Percentiles rank a stretch among this genome's conserved stretches.
These are phyloP conservation scores for Pogonomyrmex barbatus DNA, from an alignment of 1,140 invertebrate genomes.

Conservation along the genomic window DNA sequence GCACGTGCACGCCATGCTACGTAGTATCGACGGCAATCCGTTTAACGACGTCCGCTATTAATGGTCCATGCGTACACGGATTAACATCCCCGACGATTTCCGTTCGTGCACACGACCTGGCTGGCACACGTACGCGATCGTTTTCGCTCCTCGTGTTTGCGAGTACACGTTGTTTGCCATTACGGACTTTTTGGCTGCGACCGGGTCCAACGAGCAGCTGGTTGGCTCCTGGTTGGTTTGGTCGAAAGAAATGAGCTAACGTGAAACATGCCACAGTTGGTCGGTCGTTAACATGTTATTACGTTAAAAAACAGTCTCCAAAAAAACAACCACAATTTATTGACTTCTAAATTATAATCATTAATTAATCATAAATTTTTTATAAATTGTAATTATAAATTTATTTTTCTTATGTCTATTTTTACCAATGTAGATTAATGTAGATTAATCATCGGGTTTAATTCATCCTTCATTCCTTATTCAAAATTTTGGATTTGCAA, in stretches of 20 bases:
- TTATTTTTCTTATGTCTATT: too few species aligned
- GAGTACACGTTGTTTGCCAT: constrained; percentile 16
- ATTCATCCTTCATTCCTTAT: too few species aligned
- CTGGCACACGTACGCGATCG: constrained; percentile 4
- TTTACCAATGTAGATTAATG: too few species aligned
- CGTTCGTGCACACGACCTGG: not conserved
- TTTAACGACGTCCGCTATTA: constrained; percentile 74
- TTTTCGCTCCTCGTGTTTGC: constrained; percentile 40
- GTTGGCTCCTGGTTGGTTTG: not conserved
- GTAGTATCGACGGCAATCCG: constrained; percentile 72
- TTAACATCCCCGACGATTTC: constrained; percentile 65
- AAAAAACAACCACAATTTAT: too few species aligned
- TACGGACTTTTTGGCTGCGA: constrained; percentile 60
- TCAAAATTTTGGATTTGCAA: too few species aligned
- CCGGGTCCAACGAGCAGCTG: constrained; percentile 35
- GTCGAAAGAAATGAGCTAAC: not conserved
- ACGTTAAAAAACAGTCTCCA: not conserved
- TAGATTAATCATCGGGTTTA: too few species aligned
- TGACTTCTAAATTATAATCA: not conserved
- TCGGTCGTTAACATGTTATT: not conserved
- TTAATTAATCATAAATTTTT: too few species aligned
- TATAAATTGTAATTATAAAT: too few species aligned
- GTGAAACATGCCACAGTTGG: not conserved
- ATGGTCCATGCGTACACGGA: constrained; percentile 73
- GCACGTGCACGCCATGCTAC: constrained; percentile 50